Percentiles rank a stretch among this genome's conserved stretches.
Evolutionary conservation across 2,888 invertebrate genomes (phyloP).

Genomic region (Clistopyga incitator): DNA sequence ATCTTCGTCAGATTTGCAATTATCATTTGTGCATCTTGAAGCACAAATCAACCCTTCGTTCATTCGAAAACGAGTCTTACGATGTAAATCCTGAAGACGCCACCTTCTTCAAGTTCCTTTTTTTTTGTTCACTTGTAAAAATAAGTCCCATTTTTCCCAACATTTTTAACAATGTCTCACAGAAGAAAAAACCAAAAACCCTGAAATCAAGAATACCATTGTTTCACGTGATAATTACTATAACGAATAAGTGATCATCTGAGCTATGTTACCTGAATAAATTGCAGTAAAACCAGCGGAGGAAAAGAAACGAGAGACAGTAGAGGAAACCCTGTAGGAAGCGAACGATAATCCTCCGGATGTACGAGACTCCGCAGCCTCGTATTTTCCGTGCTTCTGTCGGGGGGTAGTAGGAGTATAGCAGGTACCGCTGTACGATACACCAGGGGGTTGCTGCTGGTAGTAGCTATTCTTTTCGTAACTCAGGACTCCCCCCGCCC

Average conservation of each 20-base stretch:
- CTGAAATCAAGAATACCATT: background rate
- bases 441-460: constrained; percentile 67
- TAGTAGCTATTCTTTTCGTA: constrained; percentile 69
- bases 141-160: background rate
- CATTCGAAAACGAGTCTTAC: too few relatives aligned
- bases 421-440: constrained; percentile 63
- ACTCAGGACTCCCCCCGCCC: constrained; percentile 52
- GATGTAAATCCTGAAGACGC: too few relatives aligned
- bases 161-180: background rate
- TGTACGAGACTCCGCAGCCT: constrained; percentile 65
- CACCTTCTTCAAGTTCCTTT: too few relatives aligned
- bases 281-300: constrained; percentile 38
- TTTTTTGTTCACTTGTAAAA: too few relatives aligned
- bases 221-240: background rate
- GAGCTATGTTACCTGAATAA: constrained; percentile 27
- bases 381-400: constrained; percentile 56
- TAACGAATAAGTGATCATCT: constrained; percentile 5
- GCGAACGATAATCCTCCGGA: constrained; percentile 73
- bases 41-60: too few relatives aligned
- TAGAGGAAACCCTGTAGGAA: constrained; percentile 61
- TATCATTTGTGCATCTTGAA: too few relatives aligned
- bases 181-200: background rate
- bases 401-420: constrained; percentile 39
- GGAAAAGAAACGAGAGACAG: constrained; percentile 66
- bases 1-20: too few relatives aligned